Evolutionary conservation across 1,140 invertebrate species (phyloP), one percentile per base, ranked within the genome.

Genomic region (Cyrtorhinus lividipennis): DNA sequence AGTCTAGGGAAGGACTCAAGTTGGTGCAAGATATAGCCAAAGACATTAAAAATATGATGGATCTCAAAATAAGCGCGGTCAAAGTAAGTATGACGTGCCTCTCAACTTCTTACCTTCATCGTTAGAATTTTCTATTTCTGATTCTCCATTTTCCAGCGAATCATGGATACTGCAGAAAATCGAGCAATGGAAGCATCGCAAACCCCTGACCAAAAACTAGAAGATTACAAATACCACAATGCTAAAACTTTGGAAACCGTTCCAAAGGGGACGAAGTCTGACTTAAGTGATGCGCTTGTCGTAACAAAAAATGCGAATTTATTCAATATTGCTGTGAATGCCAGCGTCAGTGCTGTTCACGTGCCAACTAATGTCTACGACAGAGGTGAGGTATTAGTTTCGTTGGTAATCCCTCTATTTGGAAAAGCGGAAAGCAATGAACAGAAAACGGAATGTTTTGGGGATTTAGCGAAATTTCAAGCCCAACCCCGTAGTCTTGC

Each of bases 321-420:
- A 69, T 85, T 82, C 64, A 80, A 85, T 69, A 84, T 85, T 22
- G 75, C 81, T 12, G 89, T 96, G 1, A 95, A 95, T 72, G 81
- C 82, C 3, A 88, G 81, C 70, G 79, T 84, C 71, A 95, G 90
- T 68, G 87, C 91, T 30, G 89, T 98, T 2, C 94, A 97, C 73
- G 90, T 98, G 3, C 93, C 95, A 1, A 95, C 91, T 24, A 95
- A 95, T 74, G 92, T 98, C 45, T 97, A 88, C 72, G 89, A 93
- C 69, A 80, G 87, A 80, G 84, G 90, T 93, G 77, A 79, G 79
- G 76, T 56, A n/a, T n/a, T n/a, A n/a, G n/a, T 27, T 23, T n/a
- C 2, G 44, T 13, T 59, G 2, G 15, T 18, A 24, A 26, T 24
- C 27, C 20, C 38, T 20, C 57, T 15, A 23, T 25, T 48, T 59